Conservation (phyloP, 1,140 invertebrate species). For the Paraescarpia echinospica region DNA sequence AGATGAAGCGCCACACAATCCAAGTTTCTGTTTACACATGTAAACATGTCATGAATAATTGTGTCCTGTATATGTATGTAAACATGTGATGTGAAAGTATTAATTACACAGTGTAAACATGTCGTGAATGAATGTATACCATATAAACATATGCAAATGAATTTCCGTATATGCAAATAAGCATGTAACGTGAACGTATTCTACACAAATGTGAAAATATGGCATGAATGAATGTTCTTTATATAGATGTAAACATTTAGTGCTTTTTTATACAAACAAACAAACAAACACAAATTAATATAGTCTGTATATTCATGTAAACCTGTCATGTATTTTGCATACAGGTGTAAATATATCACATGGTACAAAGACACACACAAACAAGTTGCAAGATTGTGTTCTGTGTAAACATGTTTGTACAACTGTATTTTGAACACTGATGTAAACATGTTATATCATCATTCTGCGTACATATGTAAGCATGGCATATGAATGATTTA, state of each 20-base stretch:
- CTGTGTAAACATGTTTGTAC: not conserved
- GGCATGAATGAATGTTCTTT: not conserved
- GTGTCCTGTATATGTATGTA: too few relatives aligned
- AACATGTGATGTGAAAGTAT: not conserved
- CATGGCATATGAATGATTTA: not conserved
- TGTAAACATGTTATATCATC: not conserved
- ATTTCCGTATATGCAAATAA: too few relatives aligned
- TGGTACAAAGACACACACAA: not conserved
- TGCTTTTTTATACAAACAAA: not conserved
- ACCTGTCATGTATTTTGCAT: not conserved
- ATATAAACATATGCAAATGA: too few relatives aligned
- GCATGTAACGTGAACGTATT: too few relatives aligned
- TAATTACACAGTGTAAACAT: too few relatives aligned
- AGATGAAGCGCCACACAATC: constrained; percentile 28
- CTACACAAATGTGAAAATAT: not conserved
- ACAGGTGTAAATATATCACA: not conserved
- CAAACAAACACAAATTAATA: not conserved
- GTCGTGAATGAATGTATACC: too few relatives aligned
- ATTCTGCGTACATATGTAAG: too few relatives aligned
- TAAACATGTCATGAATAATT: not conserved
- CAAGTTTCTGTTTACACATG: constrained; percentile 29
- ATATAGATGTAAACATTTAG: too few relatives aligned
- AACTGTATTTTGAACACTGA: not conserved
- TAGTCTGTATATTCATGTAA: not conserved
- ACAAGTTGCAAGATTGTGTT: not conserved